These are phyloP conservation scores for Acanthoscelides obtectus DNA, from an alignment of 2,888 invertebrate genomes.

Conservation along the genomic window DNA sequence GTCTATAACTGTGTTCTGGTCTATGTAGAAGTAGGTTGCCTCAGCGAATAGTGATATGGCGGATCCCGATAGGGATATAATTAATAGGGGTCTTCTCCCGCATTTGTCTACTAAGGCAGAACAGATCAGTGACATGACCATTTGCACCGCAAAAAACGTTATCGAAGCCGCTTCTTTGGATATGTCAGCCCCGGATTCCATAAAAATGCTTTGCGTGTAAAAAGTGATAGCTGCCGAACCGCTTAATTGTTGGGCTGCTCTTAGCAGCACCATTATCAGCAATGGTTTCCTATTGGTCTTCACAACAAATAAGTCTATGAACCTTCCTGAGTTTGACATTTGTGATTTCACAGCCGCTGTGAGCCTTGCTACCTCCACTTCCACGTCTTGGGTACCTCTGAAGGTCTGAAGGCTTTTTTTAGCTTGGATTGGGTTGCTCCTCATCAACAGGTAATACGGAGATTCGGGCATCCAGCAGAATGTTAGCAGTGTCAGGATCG, in stretches of 20 bases:
- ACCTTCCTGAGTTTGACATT: conserved; percentile 52
- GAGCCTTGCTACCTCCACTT: conserved; percentile 42
- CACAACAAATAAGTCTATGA: conserved; percentile 54
- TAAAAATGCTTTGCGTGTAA: conserved; percentile 54
- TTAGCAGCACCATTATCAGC: conserved; percentile 56
- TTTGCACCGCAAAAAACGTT: conserved; percentile 50
- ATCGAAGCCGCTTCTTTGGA: conserved; percentile 42
- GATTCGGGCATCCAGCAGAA: conserved; percentile 57
- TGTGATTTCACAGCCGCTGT: conserved; percentile 37
- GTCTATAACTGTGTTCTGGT: conserved; percentile 40
- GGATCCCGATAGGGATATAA: conserved; percentile 49
- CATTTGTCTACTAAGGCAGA: conserved; percentile 55
- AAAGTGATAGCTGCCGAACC: conserved; percentile 61
- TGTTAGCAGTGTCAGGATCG: conserved; percentile 47
- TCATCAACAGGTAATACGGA: conserved; percentile 51
- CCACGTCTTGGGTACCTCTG: conserved; percentile 49
- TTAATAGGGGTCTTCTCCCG: conserved; percentile 53
- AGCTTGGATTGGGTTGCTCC: conserved; percentile 47
- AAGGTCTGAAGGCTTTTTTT: conserved; percentile 48
- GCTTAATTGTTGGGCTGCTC: conserved; percentile 53
- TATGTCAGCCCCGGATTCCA: conserved; percentile 44
- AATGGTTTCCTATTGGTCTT: conserved; percentile 60
- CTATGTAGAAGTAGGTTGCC: conserved; percentile 49
- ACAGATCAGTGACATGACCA: conserved; percentile 53
- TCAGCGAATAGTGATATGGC: conserved; percentile 45